Conservation (phyloP, 2,888 invertebrate genomes). For the Keiferia lycopersicella region DNA sequence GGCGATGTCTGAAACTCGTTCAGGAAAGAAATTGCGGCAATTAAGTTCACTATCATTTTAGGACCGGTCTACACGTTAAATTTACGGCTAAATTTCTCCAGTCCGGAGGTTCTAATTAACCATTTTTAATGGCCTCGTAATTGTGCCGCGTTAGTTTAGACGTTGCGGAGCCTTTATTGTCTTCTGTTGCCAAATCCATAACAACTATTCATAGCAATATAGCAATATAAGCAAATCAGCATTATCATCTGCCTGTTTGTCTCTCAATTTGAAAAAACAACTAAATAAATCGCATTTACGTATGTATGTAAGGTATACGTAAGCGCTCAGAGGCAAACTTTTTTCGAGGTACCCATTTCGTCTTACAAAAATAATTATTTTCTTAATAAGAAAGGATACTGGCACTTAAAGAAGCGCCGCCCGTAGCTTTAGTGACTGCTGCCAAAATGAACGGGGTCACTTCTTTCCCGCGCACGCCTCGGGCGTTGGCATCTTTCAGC, state of each 20-base stretch:
- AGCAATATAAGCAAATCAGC: not conserved
- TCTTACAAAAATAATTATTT: too few relatives aligned
- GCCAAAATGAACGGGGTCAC: constrained; percentile 95
- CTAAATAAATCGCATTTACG: too few relatives aligned
- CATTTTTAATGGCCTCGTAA: constrained; percentile 51
- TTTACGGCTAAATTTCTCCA: constrained; percentile 53
- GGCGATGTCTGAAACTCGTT: constrained; percentile 87
- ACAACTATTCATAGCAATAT: not conserved
- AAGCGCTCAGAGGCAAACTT: too few relatives aligned
- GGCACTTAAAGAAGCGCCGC: constrained; percentile 89
- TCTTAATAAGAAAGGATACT: constrained; percentile 85
- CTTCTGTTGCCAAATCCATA: not conserved
- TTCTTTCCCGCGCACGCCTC: constrained; percentile 89
- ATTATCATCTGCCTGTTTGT: too few relatives aligned
- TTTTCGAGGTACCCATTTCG: too few relatives aligned
- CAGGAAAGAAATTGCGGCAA: constrained; percentile 65
- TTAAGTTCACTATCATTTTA: constrained; percentile 59
- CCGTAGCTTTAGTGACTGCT: constrained; percentile 88
- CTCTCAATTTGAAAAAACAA: too few relatives aligned
- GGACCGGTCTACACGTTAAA: constrained; percentile 54
- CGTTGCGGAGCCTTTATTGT: not conserved
- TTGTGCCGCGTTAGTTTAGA: constrained; percentile 36
- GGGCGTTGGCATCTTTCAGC: constrained; percentile 80
- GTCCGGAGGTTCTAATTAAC: constrained; percentile 48
- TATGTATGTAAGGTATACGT: too few relatives aligned